phyloP scores from a whole-genome alignment of 2,797 vertebrate species.

The Eulemur mongoz region DNA sequence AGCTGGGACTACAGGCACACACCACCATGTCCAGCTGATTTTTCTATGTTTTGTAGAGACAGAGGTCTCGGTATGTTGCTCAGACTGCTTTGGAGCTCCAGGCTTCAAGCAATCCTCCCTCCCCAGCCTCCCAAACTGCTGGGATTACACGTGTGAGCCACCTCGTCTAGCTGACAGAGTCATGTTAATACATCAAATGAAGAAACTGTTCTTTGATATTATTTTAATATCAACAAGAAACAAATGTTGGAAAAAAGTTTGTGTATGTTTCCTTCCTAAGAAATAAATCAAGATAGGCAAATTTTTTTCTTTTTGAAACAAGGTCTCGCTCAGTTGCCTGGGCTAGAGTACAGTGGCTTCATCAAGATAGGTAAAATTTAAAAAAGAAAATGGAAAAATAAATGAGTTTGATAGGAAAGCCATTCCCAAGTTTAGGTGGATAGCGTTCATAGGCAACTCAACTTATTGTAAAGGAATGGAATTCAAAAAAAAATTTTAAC shows the following conservation, averaged over 20 bases:
- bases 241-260: not conserved
- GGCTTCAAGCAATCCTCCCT: not conserved
- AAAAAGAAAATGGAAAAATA: not conserved
- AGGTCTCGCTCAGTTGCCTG: not conserved
- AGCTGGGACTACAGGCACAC: not conserved
- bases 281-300: not conserved
- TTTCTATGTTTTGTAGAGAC: not conserved
- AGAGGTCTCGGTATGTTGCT: not conserved
- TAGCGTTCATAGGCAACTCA: not conserved
- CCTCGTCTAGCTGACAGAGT: not conserved
- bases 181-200: not conserved
- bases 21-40: not conserved
- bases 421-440: not conserved
- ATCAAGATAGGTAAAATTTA: not conserved
- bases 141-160: not conserved
- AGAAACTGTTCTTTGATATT: not conserved
- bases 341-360: not conserved
- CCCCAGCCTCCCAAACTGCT: not conserved
- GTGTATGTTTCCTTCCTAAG: not conserved
- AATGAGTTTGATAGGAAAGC: not conserved
- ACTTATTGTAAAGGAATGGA: not conserved
- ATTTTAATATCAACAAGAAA: constrained; percentile 12
- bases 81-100: not conserved
- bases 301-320: not conserved
- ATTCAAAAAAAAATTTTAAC: not conserved